phyloP scores from a whole-genome alignment of 1,140 invertebrate species.

The Chlorops oryzae region DNA sequence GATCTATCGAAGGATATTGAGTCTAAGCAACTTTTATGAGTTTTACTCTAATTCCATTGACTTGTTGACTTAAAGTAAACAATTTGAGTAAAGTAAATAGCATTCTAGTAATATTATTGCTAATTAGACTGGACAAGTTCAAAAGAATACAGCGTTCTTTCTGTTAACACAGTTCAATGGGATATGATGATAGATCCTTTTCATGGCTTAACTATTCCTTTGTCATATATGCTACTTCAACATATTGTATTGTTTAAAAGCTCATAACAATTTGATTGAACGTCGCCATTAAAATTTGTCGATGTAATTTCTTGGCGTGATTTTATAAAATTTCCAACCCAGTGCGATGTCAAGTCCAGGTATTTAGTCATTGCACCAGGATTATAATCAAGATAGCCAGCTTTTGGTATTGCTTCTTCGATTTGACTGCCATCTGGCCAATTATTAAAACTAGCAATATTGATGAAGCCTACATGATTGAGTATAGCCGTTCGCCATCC shows the following conservation, averaged over 20 bases:
- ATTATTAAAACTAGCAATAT: slow-evolving; percentile 58
- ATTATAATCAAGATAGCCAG: slow-evolving; percentile 54
- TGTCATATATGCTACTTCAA: no score
- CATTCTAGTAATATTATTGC: no score
- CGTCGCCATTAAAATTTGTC: slow-evolving; percentile 17
- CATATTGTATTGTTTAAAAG: slow-evolving; percentile 45
- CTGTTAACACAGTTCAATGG: no score
- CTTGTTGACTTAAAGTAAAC: no score
- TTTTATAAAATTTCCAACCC: slow-evolving; percentile 52
- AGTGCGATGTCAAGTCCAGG: slow-evolving; percentile 55
- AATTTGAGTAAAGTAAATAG: no score
- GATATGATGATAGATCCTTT: no score
- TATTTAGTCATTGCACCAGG: slow-evolving; percentile 55
- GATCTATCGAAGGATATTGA: no score
- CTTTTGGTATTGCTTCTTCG: slow-evolving; percentile 53
- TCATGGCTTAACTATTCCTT: no score
- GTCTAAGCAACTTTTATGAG: no score
- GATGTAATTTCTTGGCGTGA: slow-evolving; percentile 35
- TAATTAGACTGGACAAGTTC: no score
- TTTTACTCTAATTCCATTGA: no score
- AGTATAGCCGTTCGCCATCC: slow-evolving; percentile 54
- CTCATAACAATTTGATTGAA: slow-evolving; percentile 36
- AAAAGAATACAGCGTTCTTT: no score
- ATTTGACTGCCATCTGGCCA: slow-evolving; percentile 61
- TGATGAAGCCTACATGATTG: slow-evolving; percentile 51